Evolutionary conservation across 2,888 invertebrate genomes (phyloP), one percentile per base, ranked within the genome.

Genomic region (Epinotia brunnichana): DNA sequence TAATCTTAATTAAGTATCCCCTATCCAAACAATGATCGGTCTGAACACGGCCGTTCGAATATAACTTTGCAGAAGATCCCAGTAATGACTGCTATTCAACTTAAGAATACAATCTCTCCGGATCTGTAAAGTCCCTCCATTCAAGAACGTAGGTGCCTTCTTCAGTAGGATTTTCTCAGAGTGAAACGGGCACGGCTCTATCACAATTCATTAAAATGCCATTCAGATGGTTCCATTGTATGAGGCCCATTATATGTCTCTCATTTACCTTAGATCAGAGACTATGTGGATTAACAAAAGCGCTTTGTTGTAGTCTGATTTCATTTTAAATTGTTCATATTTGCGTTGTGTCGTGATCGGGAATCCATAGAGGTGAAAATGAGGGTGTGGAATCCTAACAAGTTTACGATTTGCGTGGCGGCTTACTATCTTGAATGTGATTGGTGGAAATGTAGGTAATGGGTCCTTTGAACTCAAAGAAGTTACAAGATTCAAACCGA

Each of bases 171-270:
- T 87, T 86, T 86, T 67, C 73, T 73, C 64, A 83, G 78, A 78
- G 76, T 76, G 73, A 78, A 79, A 77, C 81, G 81, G 81, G 80
- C 79, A 79, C 81, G 83, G 83, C 84, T 86, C 85, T 86, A 89
- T 87, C 86, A 85, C 90, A 88, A 89, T 90, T 91, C 90, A 90
- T 90, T 90, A 90, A 88, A 89, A 88, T 84, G 80, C 88, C 83
- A 89, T 88, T 87, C 85, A 86, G 84, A 86, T 86, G 83, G 81
- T 80, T 78, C 88, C 78, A 89, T 90, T 90, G 89, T 90, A 82
- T 81, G 77, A 76, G 74, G 72, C 77, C 85, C 85, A 89, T 90
- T 89, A 89, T 87, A 85, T 73, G 73, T 73, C 81, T 82, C 85
- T 85, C 87, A 88, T 89, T 89, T 88, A 85, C 84, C 84, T 85